phyloP scores from a whole-genome alignment of 2,888 invertebrate species.

The Rhagophthalmus giganteus region DNA sequence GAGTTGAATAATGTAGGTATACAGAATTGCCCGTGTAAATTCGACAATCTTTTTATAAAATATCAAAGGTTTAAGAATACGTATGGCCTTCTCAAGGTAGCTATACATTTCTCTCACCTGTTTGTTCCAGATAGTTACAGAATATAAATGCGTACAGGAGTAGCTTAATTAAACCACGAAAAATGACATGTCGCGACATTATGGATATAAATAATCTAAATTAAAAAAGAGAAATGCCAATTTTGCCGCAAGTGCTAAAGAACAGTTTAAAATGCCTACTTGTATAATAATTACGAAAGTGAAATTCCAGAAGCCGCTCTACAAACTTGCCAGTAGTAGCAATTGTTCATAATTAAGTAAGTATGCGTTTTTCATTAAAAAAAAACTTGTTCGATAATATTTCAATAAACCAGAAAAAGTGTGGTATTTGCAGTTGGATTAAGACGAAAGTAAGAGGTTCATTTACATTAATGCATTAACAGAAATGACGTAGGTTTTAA shows the following conservation, averaged over 20 bases:
- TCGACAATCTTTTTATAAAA: slow-evolving; percentile 8
- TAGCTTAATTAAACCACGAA: slow-evolving; percentile 11
- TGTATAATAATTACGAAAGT: slow-evolving; percentile 11
- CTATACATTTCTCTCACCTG: slow-evolving; percentile 34
- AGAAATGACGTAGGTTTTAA: no score
- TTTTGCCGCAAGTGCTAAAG: neutral
- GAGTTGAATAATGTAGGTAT: no score
- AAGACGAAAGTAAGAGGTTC: slow-evolving; percentile 1
- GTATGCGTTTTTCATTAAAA: neutral
- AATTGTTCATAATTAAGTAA: slow-evolving; percentile 8
- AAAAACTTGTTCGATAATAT: neutral
- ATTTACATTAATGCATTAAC: slow-evolving; percentile 1
- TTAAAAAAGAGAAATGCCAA: slow-evolving; percentile 6
- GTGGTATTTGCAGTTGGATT: slow-evolving; percentile 4
- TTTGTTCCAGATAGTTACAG: slow-evolving; percentile 27
- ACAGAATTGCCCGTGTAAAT: no score
- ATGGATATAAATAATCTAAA: neutral
- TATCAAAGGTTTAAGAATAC: slow-evolving; percentile 12
- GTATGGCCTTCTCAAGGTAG: slow-evolving; percentile 38
- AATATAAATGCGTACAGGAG: slow-evolving; percentile 18
- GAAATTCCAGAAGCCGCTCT: slow-evolving; percentile 14
- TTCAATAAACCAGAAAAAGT: no score
- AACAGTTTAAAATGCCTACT: slow-evolving; percentile 5
- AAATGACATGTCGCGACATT: slow-evolving; percentile 5
- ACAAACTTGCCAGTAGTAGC: slow-evolving; percentile 3